These are phyloP conservation scores for human DNA, from an alignment of 2,113 vertebrate genomes.

Conservation along the genomic window GRCh38 chr1:219238501-219239000, in stretches of 20 bases:
- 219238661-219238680: background rate
- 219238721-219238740: background rate
- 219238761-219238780: background rate
- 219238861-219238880: background rate
- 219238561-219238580: background rate
- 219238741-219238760: background rate
- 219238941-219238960: background rate
- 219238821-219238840: background rate
- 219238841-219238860: background rate
- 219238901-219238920: background rate
- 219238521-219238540: background rate
- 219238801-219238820: background rate
- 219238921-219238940: background rate
- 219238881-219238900: background rate
- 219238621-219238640: background rate
- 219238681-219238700: background rate
- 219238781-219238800: background rate
- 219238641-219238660: background rate
- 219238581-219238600: background rate
- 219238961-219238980: background rate
- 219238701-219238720: background rate
- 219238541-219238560: background rate
- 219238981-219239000: background rate
- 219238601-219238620: background rate
- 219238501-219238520: background rate